phyloP scores from a whole-genome alignment of 2,113 vertebrate species.

The Phaethornis superciliosus region DNA sequence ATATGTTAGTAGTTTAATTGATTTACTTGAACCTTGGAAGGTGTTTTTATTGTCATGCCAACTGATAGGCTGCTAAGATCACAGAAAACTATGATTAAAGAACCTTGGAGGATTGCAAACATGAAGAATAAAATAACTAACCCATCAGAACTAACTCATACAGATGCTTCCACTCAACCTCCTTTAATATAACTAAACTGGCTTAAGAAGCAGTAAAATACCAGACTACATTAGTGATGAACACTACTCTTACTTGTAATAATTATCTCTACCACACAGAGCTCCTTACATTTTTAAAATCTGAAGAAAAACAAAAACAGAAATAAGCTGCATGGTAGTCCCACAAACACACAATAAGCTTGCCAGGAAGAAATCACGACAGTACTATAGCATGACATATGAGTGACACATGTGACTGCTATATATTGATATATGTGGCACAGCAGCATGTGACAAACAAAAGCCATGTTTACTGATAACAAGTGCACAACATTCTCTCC shows the following conservation, averaged over 20 bases:
- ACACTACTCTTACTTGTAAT: background rate
- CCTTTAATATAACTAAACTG: background rate
- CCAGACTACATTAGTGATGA: accelerated
- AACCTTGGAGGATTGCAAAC: background rate
- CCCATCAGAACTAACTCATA: background rate
- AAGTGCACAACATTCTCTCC: background rate
- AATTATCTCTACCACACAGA: background rate
- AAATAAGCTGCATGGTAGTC: background rate
- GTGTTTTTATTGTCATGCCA: background rate
- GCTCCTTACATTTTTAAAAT: background rate
- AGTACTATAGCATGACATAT: background rate
- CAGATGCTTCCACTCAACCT: background rate
- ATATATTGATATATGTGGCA: background rate
- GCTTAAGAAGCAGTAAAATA: background rate
- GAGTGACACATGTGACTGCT: accelerated
- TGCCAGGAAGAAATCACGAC: background rate
- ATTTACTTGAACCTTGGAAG: background rate
- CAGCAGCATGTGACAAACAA: background rate
- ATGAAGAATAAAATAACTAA: background rate
- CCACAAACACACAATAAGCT: background rate
- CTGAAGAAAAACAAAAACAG: background rate
- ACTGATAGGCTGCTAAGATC: background rate
- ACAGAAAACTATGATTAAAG: background rate
- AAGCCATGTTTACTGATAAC: background rate
- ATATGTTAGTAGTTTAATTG: background rate